Evolutionary conservation across 2,888 invertebrate genomes (phyloP).

Genomic region (Linyphia triangularis): DNA sequence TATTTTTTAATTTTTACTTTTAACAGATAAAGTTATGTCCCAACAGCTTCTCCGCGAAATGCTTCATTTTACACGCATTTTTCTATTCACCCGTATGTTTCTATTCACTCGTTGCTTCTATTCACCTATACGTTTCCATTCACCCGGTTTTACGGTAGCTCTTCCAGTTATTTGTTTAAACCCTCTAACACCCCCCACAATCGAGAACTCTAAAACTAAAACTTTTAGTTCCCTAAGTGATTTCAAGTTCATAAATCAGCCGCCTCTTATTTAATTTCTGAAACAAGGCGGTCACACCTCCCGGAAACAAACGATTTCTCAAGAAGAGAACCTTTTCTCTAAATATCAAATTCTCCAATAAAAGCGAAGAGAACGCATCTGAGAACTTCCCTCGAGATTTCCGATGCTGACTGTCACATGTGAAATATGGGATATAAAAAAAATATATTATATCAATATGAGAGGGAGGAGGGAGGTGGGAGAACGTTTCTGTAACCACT

Average conservation of each 20-base stretch:
- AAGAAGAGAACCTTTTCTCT: slow-evolving; percentile 30
- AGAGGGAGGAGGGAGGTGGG: slow-evolving; percentile 51
- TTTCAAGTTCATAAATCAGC: slow-evolving; percentile 32
- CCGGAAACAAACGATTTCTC: slow-evolving; percentile 44
- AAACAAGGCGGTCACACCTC: neutral
- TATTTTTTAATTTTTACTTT: too few species aligned
- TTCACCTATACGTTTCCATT: too few species aligned
- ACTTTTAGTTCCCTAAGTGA: neutral
- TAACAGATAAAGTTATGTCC: too few species aligned
- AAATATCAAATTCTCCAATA: slow-evolving; percentile 72
- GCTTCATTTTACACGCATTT: too few species aligned
- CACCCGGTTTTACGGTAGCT: too few species aligned
- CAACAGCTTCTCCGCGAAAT: too few species aligned
- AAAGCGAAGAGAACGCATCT: slow-evolving; percentile 44
- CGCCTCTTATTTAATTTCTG: slow-evolving; percentile 57
- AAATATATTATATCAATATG: slow-evolving; percentile 69
- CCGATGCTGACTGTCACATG: slow-evolving; percentile 66
- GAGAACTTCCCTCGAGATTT: slow-evolving; percentile 64
- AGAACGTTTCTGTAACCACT: slow-evolving; percentile 69
- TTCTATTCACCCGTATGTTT: too few species aligned
- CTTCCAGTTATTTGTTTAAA: too few species aligned
- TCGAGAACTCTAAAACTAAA: neutral
- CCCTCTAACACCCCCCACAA: neutral
- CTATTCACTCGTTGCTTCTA: too few species aligned
- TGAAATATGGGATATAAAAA: slow-evolving; percentile 51